Evolutionary conservation across 2,797 vertebrate species (phyloP).

Genomic region (Enteromius radiatus): DNA sequence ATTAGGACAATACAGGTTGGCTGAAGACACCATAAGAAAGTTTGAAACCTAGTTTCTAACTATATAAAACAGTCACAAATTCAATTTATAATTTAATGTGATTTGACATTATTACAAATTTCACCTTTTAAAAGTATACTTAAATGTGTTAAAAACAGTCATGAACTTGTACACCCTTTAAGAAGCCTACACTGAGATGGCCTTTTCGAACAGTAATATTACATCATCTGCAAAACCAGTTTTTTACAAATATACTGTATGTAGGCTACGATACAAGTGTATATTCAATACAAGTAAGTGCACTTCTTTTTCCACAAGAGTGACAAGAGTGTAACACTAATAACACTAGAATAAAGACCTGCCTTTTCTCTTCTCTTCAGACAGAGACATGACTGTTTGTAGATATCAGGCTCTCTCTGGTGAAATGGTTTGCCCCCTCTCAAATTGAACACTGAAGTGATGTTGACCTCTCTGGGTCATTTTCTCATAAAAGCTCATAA

Average conservation of each 20-base stretch:
- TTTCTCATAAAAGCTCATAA: conserved; percentile 31
- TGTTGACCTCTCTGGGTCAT: conserved; percentile 41
- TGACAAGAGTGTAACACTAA: neutral
- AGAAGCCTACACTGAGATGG: neutral
- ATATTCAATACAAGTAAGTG: neutral
- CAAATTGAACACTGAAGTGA: conserved; percentile 31
- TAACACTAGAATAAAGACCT: neutral
- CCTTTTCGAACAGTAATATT: neutral
- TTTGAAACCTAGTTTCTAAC: neutral
- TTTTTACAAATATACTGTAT: neutral
- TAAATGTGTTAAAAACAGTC: neutral
- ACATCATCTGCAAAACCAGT: neutral
- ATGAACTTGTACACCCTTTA: neutral
- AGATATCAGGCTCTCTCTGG: conserved; percentile 8
- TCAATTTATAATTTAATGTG: neutral
- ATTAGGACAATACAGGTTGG: neutral
- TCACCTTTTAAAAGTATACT: neutral
- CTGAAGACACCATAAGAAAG: neutral
- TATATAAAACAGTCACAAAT: neutral
- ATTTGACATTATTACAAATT: neutral
- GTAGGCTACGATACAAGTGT: neutral
- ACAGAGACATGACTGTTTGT: neutral
- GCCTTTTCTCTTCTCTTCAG: neutral
- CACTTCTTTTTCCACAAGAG: neutral
- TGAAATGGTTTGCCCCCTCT: conserved; percentile 29